These are phyloP conservation scores for Nebria salina DNA, from an alignment of 2,888 invertebrate species.

Conservation along the genomic window DNA sequence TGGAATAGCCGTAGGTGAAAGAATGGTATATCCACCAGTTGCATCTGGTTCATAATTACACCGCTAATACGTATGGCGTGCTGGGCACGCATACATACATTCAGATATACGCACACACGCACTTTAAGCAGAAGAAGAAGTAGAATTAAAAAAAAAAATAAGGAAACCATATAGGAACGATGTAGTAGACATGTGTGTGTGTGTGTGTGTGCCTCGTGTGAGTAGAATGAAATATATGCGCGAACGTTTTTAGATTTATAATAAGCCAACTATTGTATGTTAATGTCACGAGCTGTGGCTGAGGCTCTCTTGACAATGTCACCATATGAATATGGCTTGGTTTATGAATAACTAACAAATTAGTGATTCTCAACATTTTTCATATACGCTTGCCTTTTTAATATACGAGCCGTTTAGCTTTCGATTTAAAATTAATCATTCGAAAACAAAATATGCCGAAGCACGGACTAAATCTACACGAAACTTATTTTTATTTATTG, in stretches of 20 bases:
- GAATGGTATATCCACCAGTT: neutral
- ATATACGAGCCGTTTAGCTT: neutral
- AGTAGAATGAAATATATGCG: slow-evolving; percentile 49
- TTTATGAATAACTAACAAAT: slow-evolving; percentile 43
- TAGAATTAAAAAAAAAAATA: neutral
- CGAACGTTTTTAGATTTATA: slow-evolving; percentile 54
- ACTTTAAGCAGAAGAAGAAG: neutral
- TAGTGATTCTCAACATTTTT: slow-evolving; percentile 39
- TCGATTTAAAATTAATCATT: slow-evolving; percentile 13
- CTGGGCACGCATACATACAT: neutral
- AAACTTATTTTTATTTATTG: slow-evolving; percentile 7
- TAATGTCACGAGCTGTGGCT: slow-evolving; percentile 53
- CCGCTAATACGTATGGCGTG: neutral
- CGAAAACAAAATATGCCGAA: too few relatives aligned
- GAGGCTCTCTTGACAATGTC: slow-evolving; percentile 34
- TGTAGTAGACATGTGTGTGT: neutral
- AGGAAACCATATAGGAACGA: neutral
- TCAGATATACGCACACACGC: neutral
- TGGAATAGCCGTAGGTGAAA: neutral
- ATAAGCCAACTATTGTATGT: slow-evolving; percentile 55
- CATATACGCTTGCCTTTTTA: neutral
- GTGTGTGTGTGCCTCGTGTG: slow-evolving; percentile 23
- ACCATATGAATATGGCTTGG: slow-evolving; percentile 40
- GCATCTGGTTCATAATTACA: neutral
- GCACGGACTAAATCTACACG: too few relatives aligned